These are phyloP conservation scores for Microctonus hyperodae DNA, from an alignment of 2,888 invertebrate species.

Conservation along the genomic window DNA sequence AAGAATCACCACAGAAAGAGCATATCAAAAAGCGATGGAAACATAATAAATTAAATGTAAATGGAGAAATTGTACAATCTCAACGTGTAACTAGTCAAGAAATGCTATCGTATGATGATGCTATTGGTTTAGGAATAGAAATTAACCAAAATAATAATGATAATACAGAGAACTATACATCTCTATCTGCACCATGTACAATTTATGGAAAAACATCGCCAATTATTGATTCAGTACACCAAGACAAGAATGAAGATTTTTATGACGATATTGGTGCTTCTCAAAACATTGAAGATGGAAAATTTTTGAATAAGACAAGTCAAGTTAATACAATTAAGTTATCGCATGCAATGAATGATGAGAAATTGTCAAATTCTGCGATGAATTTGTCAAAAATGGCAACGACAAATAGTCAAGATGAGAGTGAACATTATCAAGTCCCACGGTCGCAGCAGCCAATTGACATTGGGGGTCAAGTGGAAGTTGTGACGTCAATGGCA, in stretches of 20 bases:
- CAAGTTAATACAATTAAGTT: conserved; percentile 10
- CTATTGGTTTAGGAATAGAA: conserved; percentile 30
- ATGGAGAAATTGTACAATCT: not conserved
- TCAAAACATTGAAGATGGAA: conserved; percentile 29
- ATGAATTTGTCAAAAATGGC: not conserved
- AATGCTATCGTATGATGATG: conserved; percentile 48
- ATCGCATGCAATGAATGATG: conserved; percentile 1
- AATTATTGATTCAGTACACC: conserved; percentile 16
- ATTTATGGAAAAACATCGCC: conserved; percentile 44
- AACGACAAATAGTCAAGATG: conserved; percentile 28
- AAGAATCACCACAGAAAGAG: conserved; percentile 42
- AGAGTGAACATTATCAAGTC: conserved; percentile 52
- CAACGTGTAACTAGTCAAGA: conserved; percentile 31
- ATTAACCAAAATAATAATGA: conserved; percentile 18
- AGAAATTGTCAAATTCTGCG: not conserved
- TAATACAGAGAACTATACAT: conserved; percentile 49
- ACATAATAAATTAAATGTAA: not conserved
- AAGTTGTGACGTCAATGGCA: conserved; percentile 21
- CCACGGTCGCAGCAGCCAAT: conserved; percentile 42
- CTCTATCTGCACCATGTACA: conserved; percentile 55
- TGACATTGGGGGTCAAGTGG: conserved; percentile 17
- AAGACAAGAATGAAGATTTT: conserved; percentile 41
- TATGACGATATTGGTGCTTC: conserved; percentile 54
- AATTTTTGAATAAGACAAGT: conserved; percentile 22
- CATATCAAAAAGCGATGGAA: conserved; percentile 28